Base-by-base conservation (phyloP, 2,888 invertebrate species). In the Amitus sp. region DNA sequence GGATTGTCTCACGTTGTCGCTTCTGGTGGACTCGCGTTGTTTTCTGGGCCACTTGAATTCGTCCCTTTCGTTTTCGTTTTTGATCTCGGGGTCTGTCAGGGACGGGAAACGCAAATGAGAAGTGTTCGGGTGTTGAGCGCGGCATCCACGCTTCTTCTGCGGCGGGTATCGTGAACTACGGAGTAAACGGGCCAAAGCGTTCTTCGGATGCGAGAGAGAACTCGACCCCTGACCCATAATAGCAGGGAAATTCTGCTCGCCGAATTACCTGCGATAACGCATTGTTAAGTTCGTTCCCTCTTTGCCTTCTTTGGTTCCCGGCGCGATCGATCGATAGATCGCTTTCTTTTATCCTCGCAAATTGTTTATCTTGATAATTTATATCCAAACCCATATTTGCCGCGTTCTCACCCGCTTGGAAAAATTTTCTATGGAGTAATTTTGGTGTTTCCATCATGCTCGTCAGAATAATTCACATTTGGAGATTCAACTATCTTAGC, bases 171-270 rank as follows among this genome's bases (percentile, higher is more conserved):
- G 65, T 12, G 52, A 52, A 67, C 89, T 89, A 73, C 89, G 87
- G 34, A 91, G 83, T 54, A 91, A 89, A 91, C 92, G 91, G 49
- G 90, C 90, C 54, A 91, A 84, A 54, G 91, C 90, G 80, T 91
- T 87, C 82, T 90, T 91, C 65, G 90, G 85, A 71, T 77, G 74
- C 62, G 76, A 66, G 27, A 68, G 56, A 33, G 74, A 70, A 63
- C 79, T 79, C 42, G 78, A 69, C 55, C 77, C 72, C 67, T 80
- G 80, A 49, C 80, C 80, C 80, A 80, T 80, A 61, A 69, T 77
- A 67, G 65, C 62, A 27, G 34, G 50, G 18, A 10, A 13, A 3
- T 57, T 72, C 69, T 62, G 66, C 68, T 63, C 60, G 18, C 63
- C 69, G 72, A 72, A 73, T 55, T 62, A 74, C 70, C 74, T 75